These are phyloP conservation scores for Ophthalmolycus amberensis DNA, from an alignment of 2,113 vertebrate genomes.

Conservation along the genomic window DNA sequence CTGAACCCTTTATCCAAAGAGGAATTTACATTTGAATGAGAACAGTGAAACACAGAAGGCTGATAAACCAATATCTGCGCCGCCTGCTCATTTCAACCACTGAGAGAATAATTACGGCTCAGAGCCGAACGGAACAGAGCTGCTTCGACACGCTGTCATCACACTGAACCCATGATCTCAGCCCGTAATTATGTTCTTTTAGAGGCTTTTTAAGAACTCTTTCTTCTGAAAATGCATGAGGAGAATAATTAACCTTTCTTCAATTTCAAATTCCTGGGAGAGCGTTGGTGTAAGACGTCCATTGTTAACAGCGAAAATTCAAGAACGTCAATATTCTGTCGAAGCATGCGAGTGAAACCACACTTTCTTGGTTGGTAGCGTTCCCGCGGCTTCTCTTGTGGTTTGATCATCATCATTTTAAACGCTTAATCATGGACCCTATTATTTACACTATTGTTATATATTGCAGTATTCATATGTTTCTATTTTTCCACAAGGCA, in stretches of 20 bases:
- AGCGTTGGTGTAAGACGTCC: not conserved
- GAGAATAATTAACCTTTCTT: conserved; percentile 42
- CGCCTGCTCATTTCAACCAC: conserved; percentile 43
- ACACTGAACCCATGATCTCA: conserved; percentile 50
- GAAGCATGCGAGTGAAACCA: too few relatives aligned
- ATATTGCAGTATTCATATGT: too few relatives aligned
- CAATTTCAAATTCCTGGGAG: conserved; percentile 21
- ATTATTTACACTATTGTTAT: too few relatives aligned
- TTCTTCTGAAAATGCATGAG: conserved; percentile 22
- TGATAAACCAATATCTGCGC: conserved; percentile 2
- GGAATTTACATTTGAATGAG: conserved; percentile 21
- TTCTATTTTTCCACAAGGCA: too few relatives aligned
- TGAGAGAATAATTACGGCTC: conserved; percentile 63
- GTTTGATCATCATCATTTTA: too few relatives aligned
- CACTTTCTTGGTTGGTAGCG: not conserved
- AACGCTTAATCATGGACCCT: too few relatives aligned
- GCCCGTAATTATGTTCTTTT: conserved; percentile 49
- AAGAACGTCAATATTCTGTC: not conserved
- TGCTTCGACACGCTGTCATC: conserved; percentile 60
- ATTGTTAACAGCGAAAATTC: not conserved
- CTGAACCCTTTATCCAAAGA: not conserved
- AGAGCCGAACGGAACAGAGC: conserved; percentile 15
- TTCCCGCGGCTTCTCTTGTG: too few relatives aligned
- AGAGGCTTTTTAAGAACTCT: conserved; percentile 34
- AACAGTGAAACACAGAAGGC: not conserved